Evolutionary conservation across 2,797 vertebrate species (phyloP), one percentile per base, ranked within the genome.

Genomic region (Acrossocheilus wenchowensis): DNA sequence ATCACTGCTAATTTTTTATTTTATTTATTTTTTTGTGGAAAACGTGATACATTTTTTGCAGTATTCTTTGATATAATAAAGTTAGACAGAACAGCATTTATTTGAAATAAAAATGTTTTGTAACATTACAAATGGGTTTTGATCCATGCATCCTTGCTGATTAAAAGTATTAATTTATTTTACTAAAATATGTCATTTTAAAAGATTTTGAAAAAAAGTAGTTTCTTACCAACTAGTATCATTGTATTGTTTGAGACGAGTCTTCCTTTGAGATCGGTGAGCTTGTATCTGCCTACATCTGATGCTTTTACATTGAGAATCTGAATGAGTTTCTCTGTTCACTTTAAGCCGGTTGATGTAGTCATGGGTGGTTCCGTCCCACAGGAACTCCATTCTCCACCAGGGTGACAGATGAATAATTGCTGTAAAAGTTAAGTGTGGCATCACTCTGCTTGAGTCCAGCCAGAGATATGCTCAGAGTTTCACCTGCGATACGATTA

Each of bases 211-310:
- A 36, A 36, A 36, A 36, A 3, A 36, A 9, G 6, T 0, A 0
- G 11, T 26, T 66, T 74, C 89, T 81, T 62, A 95, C 94, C 94
- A 48, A 91, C 92, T 36, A 95, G 85, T 5, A 91, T 89, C 93
- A 95, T 90, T 50, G 72, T 89, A 64, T 89, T 92, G 3, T 92
- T 23, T n/a, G 92, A 92, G 54, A 94, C 93, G 34, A 62, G 0
- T 0, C 92, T 82, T n/a, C 68, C 0, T 6, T 23, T 85, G 7
- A 30, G 52, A 88, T 95, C 89, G 0, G 0, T 87, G 45, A 95
- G 90, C 4, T 6, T 79, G 81, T 95, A 95, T 41, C 5, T 82
- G 12, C 94, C 94, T 84, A 89, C 81, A 74, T 95, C 94, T 6
- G 78, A 92, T 54, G 30, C 26, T 85, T 93, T 95, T 23, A 94